These are phyloP conservation scores for Epirrhoe tristata DNA, from an alignment of 2,888 invertebrate species.

Conservation along the genomic window DNA sequence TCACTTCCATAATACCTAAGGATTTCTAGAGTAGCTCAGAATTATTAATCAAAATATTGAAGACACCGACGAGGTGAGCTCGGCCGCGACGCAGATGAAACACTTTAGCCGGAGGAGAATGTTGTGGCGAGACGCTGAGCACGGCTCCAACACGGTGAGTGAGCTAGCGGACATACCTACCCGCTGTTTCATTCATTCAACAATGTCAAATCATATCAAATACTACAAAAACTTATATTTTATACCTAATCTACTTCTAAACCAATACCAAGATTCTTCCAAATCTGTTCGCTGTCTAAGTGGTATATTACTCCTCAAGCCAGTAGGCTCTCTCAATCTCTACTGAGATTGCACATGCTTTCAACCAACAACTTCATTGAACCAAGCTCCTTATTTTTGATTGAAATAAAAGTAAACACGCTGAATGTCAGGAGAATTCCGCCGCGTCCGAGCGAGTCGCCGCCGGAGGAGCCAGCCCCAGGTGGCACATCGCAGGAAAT, in stretches of 20 bases:
- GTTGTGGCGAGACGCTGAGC: constrained; percentile 20
- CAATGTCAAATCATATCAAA: too few species aligned
- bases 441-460: neutral
- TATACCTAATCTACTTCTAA: too few species aligned
- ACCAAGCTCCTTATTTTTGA: neutral
- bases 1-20: neutral
- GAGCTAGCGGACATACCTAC: neutral
- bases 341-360: too few species aligned
- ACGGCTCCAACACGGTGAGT: neutral
- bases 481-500: constrained; percentile 43
- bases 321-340: too few species aligned
- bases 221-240: too few species aligned
- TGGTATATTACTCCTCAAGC: too few species aligned
- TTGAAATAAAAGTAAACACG: constrained; percentile 2
- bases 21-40: constrained; percentile 2
- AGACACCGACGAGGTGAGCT: constrained; percentile 9
- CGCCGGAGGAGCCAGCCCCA: constrained; percentile 14
- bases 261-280: too few species aligned
- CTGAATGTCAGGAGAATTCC: neutral
- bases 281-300: too few species aligned
- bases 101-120: constrained; percentile 13
- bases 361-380: too few species aligned
- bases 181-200: neutral
- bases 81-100: constrained; percentile 15
- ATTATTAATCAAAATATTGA: constrained; percentile 25